phyloP scores from a whole-genome alignment of 92 coral and sea anemone species.

The Micromussa lordhowensis region DNA sequence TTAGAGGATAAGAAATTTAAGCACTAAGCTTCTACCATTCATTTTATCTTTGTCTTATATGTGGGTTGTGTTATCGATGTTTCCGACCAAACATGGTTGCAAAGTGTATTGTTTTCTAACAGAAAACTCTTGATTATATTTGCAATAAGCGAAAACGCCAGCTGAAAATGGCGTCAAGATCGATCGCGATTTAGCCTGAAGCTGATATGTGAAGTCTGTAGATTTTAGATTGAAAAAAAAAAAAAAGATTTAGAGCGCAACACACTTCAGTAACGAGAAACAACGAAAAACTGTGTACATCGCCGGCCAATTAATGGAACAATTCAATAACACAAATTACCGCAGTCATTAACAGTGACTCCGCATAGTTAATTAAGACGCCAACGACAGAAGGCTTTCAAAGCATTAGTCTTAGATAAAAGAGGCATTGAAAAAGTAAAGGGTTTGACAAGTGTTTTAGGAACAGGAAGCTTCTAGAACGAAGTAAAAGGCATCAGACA shows the following conservation, averaged over 20 bases:
- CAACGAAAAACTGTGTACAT: background rate
- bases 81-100: background rate
- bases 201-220: background rate
- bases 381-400: background rate
- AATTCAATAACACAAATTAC: constrained; percentile 29
- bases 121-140: background rate
- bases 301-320: constrained; percentile 33
- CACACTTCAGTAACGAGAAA: background rate
- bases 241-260: background rate
- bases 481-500: background rate
- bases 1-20: background rate
- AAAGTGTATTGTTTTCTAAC: background rate
- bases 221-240: background rate
- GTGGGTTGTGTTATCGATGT: constrained; percentile 13
- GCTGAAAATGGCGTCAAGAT: background rate
- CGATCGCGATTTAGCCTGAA: background rate
- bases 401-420: constrained; percentile 8
- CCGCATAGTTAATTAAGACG: constrained; percentile 1
- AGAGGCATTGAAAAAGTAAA: constrained; percentile 15
- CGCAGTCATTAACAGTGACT: constrained; percentile 17
- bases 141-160: constrained; percentile 1
- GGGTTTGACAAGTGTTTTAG: constrained; percentile 15
- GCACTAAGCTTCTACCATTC: background rate
- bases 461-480: constrained; percentile 19
- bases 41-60: background rate